Percentiles rank a stretch among this genome's conserved stretches.
These are phyloP conservation scores for Danio tinwini DNA, from an alignment of 2,797 vertebrate genomes.

Conservation along the genomic window DNA sequence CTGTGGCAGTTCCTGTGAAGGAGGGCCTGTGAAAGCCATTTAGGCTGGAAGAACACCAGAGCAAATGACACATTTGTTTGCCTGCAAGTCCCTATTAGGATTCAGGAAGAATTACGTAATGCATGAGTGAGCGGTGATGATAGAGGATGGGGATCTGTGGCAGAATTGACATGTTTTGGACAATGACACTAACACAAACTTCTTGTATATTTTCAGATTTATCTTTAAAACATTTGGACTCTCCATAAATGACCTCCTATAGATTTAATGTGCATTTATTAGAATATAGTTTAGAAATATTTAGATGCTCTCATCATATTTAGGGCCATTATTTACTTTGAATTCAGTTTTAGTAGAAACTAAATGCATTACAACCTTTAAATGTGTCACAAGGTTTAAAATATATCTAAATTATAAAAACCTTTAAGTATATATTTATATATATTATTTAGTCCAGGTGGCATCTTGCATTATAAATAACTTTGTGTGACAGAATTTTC, in stretches of 20 bases:
- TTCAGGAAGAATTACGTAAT: constrained; percentile 30
- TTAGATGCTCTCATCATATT: too few species aligned
- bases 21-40: constrained; percentile 56
- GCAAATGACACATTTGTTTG: constrained; percentile 43
- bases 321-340: too few species aligned
- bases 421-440: too few species aligned
- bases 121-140: constrained; percentile 3
- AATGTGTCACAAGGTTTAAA: too few species aligned
- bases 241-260: background rate
- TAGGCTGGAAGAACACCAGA: constrained; percentile 42
- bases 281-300: background rate
- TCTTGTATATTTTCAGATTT: background rate
- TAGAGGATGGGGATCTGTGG: constrained; percentile 7
- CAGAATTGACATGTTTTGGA: constrained; percentile 17
- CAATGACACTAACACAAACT: background rate
- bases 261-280: background rate
- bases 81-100: constrained; percentile 24
- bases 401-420: too few species aligned
- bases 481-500: too few species aligned
- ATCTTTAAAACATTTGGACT: background rate
- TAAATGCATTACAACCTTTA: too few species aligned
- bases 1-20: constrained; percentile 44
- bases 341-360: too few species aligned
- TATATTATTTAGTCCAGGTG: too few species aligned
- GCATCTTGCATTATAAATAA: too few species aligned